phyloP scores from a whole-genome alignment of 2,888 invertebrate genomes.

The Pseudoips prasinana region DNA sequence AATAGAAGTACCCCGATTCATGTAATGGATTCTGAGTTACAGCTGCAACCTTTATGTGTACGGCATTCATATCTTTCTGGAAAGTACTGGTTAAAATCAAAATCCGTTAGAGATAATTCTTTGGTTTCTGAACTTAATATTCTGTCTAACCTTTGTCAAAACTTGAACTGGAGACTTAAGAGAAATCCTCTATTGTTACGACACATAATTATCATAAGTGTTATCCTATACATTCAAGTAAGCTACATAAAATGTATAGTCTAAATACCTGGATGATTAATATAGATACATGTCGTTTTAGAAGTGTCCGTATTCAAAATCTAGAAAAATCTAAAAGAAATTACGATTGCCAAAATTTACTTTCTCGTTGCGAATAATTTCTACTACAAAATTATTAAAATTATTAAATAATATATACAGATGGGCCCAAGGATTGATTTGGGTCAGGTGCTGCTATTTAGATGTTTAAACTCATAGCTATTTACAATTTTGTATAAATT shows the following conservation, averaged over 20 bases:
- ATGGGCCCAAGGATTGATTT: not conserved
- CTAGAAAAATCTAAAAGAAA: not conserved
- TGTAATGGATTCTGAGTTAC: not conserved
- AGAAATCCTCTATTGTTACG: not conserved
- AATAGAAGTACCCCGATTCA: conserved; percentile 2
- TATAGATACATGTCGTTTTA: not conserved
- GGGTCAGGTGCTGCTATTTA: too few species aligned
- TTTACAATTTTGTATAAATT: not conserved
- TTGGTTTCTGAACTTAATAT: too few species aligned
- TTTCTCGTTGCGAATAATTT: not conserved
- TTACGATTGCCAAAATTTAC: not conserved
- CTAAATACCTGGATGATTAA: not conserved
- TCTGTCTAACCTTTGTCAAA: too few species aligned
- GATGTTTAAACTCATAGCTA: not conserved
- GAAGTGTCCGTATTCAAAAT: not conserved
- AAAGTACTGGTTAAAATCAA: too few species aligned
- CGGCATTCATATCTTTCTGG: not conserved
- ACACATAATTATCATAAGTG: not conserved
- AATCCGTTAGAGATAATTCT: too few species aligned
- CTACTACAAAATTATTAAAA: not conserved
- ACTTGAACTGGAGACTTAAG: not conserved
- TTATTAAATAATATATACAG: not conserved
- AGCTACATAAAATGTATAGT: not conserved
- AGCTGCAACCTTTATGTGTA: not conserved
- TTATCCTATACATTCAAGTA: not conserved